phyloP scores from a whole-genome alignment of 2,113 vertebrate genomes.

The Gymnarchus niloticus region DNA sequence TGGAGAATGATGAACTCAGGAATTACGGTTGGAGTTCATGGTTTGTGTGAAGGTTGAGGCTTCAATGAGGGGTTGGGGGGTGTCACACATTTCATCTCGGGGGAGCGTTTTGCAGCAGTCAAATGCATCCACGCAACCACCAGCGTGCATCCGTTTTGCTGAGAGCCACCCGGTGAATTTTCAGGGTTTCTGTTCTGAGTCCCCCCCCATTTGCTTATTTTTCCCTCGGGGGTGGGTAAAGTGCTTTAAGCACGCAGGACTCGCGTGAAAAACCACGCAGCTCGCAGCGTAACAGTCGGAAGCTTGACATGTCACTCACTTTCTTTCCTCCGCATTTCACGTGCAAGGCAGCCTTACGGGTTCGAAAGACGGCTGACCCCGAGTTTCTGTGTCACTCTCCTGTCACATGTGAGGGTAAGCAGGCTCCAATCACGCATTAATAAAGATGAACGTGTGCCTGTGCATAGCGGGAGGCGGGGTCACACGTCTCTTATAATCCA shows the following conservation, averaged over 20 bases:
- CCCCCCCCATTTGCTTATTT: neutral
- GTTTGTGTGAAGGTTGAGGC: neutral
- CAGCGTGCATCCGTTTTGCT: neutral
- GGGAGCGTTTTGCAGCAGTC: neutral
- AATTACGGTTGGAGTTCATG: conserved; percentile 20
- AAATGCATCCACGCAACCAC: neutral
- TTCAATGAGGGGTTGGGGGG: neutral
- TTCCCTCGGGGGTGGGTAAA: neutral
- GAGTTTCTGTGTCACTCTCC: neutral
- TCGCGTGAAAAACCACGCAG: neutral
- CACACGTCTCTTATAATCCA: neutral
- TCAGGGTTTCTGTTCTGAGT: neutral
- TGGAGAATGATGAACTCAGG: conserved; percentile 29
- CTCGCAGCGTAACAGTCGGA: neutral
- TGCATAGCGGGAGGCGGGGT: neutral
- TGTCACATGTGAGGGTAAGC: neutral
- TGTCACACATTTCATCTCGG: neutral
- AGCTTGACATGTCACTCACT: neutral
- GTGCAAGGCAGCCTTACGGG: neutral
- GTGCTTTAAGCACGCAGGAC: neutral
- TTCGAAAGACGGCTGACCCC: neutral
- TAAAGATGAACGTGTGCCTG: neutral
- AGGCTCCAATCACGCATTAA: neutral
- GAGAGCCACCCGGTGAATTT: neutral
- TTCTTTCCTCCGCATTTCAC: neutral